phyloP scores from a whole-genome alignment of 2,888 invertebrate genomes.

The Oxytorus armatus region DNA sequence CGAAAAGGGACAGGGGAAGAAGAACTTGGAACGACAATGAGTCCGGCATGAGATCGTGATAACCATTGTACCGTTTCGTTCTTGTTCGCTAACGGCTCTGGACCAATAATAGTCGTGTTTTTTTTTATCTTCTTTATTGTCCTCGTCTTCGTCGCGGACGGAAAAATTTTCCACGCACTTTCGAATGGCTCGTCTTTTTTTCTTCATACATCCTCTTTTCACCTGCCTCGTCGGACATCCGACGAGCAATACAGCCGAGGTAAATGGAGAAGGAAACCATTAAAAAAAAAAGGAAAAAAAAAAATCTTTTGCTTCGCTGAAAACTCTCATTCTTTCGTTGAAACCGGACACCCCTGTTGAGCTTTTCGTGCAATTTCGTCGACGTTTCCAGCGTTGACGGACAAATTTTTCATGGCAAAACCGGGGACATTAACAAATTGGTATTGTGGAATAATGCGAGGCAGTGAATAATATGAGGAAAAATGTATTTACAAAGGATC shows the following conservation, averaged over 20 bases:
- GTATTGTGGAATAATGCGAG: not conserved
- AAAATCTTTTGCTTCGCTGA: not conserved
- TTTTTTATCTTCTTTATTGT: too few species aligned
- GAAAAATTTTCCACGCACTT: constrained; percentile 78
- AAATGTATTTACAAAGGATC: not conserved
- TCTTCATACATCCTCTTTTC: constrained; percentile 63
- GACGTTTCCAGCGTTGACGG: constrained; percentile 17
- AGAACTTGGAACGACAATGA: constrained; percentile 73
- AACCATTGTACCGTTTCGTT: constrained; percentile 73
- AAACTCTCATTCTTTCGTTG: constrained; percentile 32
- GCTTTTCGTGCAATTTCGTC: constrained; percentile 10
- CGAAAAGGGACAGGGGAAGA: constrained; percentile 10
- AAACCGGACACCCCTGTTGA: constrained; percentile 33
- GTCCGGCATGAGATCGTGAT: constrained; percentile 71
- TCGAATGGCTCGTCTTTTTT: constrained; percentile 69
- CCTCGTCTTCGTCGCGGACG: constrained; percentile 68
- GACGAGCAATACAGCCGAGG: too few species aligned
- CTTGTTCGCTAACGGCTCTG: constrained; percentile 29
- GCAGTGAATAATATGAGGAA: constrained; percentile 9
- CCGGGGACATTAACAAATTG: not conserved
- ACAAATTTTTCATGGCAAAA: constrained; percentile 18
- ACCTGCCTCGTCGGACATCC: constrained; percentile 62
- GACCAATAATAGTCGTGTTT: constrained; percentile 56
- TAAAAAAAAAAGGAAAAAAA: constrained; percentile 25
- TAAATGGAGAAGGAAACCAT: constrained; percentile 19